Evolutionary conservation across 1,140 invertebrate species (phyloP), one percentile per base, ranked within the genome.

Genomic region (Euglossa dilemma): DNA sequence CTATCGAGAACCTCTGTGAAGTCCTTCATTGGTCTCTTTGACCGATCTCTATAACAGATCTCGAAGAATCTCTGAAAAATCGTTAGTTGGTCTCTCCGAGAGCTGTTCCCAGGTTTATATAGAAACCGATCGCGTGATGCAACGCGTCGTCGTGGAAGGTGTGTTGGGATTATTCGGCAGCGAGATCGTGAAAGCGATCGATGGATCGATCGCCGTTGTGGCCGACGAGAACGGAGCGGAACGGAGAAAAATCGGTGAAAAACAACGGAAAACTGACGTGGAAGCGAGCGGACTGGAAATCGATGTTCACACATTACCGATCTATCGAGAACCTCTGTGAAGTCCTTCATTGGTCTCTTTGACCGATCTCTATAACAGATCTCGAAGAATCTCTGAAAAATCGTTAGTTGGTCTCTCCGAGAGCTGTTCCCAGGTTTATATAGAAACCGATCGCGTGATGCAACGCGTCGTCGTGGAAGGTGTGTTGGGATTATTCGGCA

Each of bases 211-310:
- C 59, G 71, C 36, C 47, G 63, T 36, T 25, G 63, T 20, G 52
- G 52, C 12, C 61, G 66, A 86, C 56, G 74, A 75, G 67, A 54
- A 47, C 64, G 64, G 67, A 87, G 75, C 83, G 79, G 83, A 87
- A 88, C 87, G 86, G 72, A 69, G 79, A 80, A 85, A 87, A 87
- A 88, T 79, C 83, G 85, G n/a, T n/a, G n/a, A n/a, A n/a, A n/a
- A n/a, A n/a, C n/a, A n/a, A n/a, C n/a, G n/a, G n/a, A n/a, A n/a
- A n/a, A n/a, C n/a, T n/a, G n/a, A n/a, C n/a, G n/a, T n/a, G n/a
- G n/a, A n/a, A n/a, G n/a, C n/a, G n/a, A n/a, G n/a, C n/a, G n/a
- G n/a, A n/a, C n/a, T n/a, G n/a, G n/a, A n/a, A n/a, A n/a, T n/a
- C n/a, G n/a, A n/a, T n/a, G n/a, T n/a, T n/a, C n/a, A n/a, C n/a